Conservation (phyloP, 1,140 invertebrate species). For the Listronotus oregonensis region DNA sequence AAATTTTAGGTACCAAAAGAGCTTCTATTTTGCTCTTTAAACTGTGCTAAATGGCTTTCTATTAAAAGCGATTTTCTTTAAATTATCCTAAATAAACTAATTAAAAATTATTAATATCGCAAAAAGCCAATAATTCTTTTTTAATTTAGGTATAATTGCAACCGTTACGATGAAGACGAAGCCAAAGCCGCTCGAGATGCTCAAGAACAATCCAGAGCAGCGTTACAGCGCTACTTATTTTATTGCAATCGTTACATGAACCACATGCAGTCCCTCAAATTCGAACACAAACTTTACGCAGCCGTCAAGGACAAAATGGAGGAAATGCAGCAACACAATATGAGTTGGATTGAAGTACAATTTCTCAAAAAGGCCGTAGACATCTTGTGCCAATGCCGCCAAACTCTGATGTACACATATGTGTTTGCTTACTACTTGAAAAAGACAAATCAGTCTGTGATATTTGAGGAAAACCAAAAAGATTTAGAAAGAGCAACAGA, state of each 20-base stretch:
- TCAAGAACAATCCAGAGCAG: constrained; percentile 92
- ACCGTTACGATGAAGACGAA: constrained; percentile 91
- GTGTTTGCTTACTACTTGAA: constrained; percentile 75
- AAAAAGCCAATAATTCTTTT: no score
- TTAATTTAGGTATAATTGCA: constrained; percentile 41
- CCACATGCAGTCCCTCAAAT: constrained; percentile 77
- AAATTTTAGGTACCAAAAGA: no score
- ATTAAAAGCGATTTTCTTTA: no score
- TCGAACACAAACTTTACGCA: constrained; percentile 72
- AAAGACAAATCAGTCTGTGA: constrained; percentile 72
- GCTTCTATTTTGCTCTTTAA: no score
- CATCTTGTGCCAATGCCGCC: constrained; percentile 70
- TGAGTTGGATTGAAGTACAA: constrained; percentile 81
- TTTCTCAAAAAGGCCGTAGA: constrained; percentile 72
- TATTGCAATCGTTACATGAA: constrained; percentile 95
- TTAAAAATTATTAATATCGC: no score
- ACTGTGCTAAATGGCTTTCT: no score
- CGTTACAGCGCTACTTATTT: constrained; percentile 92
- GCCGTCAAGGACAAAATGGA: constrained; percentile 72
- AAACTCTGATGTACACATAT: constrained; percentile 77
- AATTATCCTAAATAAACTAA: no score
- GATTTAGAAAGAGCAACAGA: constrained; percentile 74
- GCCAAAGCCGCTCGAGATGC: constrained; percentile 94
- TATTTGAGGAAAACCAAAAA: constrained; percentile 77
- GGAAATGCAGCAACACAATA: constrained; percentile 79